Base-by-base conservation (phyloP, 2,888 invertebrate species). In the Tenthredo livida region DNA sequence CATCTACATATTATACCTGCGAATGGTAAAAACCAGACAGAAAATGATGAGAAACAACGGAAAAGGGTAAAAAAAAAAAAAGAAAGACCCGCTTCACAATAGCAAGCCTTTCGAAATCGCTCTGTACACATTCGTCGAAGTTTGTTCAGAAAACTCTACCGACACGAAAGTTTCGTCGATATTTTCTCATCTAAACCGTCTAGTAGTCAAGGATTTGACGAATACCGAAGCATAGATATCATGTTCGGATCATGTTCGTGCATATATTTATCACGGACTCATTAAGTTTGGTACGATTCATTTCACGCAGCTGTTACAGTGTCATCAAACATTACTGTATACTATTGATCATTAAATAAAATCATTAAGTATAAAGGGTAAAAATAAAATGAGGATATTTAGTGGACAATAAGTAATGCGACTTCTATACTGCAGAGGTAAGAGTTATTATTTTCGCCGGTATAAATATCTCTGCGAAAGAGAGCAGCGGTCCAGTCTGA, bases 1-100 rank as follows among this genome's bases (percentile, higher is more conserved):
- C 54, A n/a, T 77, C 12, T 77, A 54, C 33, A 75, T 40, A 17
- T 33, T 37, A 37, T 70, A 70, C 9, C 70, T 70, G n/a, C n/a
- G 37, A n/a, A 37, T 70, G 15, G 70, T 70, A 78, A 78, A 78
- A 78, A 58, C 54, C 37, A 75, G 75, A 75, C 75, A n/a, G 21
- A 47, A 47, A 75, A 75, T 75, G n/a, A 75, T 75, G 47, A 75
- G 50, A 75, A 50, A 50, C n/a, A 50, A 17, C 17, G n/a, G 21
- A 43, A 75, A 50, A 75, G 3, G 17, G 21, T 17, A 15, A 6
- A 25, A 25, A n/a, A 9, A 21, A n/a, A 40, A 37, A 6, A 6
- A 25, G 15, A 75, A 75, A 50, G 17, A 43, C 4, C 25, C 37
- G 17, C 33, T 33, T 3, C 37, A 70, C 29, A 37, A 70, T 37